Percentiles rank a stretch among this genome's conserved stretches.
phyloP scores from a whole-genome alignment of 2,888 invertebrate genomes.

The Pantelozetes paolii region DNA sequence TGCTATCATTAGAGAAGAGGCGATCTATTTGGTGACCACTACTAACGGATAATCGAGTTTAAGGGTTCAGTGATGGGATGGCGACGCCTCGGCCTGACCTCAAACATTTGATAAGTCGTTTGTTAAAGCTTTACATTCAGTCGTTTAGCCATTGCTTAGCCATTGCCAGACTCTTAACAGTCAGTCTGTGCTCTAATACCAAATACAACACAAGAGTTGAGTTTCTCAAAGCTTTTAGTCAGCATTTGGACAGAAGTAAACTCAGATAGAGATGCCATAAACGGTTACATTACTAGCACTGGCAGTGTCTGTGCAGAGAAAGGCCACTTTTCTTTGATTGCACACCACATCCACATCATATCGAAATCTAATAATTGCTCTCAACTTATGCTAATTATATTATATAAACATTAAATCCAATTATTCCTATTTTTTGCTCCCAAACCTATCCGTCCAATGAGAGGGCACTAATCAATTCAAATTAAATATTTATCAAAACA shows the following conservation, averaged over 20 bases:
- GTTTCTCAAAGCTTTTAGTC: conserved; percentile 24
- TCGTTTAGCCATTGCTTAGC: neutral
- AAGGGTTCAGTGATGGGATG: conserved; percentile 35
- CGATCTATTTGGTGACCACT: conserved; percentile 29
- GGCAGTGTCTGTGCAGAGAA: neutral
- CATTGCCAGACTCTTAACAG: neutral
- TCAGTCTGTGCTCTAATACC: conserved; percentile 14
- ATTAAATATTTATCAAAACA: conserved; percentile 32
- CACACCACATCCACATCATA: conserved; percentile 18
- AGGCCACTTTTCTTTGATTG: conserved; percentile 26
- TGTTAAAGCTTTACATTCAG: conserved; percentile 19
- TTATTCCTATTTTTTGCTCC: neutral
- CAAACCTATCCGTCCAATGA: neutral
- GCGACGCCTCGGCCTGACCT: conserved; percentile 34
- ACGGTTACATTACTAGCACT: neutral
- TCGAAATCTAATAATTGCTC: conserved; percentile 22
- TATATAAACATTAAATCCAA: conserved; percentile 21
- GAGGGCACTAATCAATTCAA: conserved; percentile 15
- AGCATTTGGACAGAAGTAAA: neutral
- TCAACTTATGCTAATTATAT: conserved; percentile 35
- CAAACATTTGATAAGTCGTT: conserved; percentile 37
- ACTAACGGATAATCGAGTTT: conserved; percentile 33
- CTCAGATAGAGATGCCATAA: conserved; percentile 11
- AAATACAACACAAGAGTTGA: neutral
- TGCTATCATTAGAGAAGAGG: conserved; percentile 30